Percentiles rank a stretch among this genome's conserved stretches.
Conservation (phyloP, 2,888 invertebrate species). For the Lutraria lutraria region DNA sequence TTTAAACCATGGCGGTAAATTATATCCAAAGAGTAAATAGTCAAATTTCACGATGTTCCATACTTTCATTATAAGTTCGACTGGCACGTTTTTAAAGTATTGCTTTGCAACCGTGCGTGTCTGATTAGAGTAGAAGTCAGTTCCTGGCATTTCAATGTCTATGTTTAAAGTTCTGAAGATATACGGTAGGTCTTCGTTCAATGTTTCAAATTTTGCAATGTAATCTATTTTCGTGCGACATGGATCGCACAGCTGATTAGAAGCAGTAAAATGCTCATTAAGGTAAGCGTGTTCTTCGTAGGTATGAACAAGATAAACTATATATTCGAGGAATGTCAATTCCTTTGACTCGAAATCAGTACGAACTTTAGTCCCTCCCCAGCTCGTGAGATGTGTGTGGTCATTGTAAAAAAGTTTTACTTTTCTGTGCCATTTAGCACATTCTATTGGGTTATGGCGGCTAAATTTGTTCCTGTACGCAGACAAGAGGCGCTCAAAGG, state of each 20-base stretch:
- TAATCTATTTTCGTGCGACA: constrained; percentile 95
- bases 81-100: constrained; percentile 92
- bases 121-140: constrained; percentile 87
- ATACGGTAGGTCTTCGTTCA: constrained; percentile 92
- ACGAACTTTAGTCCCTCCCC: constrained; percentile 64
- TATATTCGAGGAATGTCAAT: constrained; percentile 52
- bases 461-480: constrained; percentile 95
- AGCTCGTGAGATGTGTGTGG: constrained; percentile 79
- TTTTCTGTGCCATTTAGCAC: constrained; percentile 19
- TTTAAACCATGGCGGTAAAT: constrained; percentile 72
- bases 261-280: constrained; percentile 97
- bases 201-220: constrained; percentile 95
- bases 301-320: constrained; percentile 91
- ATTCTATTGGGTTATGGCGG: constrained; percentile 43
- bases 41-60: constrained; percentile 91
- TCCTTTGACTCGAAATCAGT: constrained; percentile 55
- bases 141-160: constrained; percentile 78
- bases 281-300: constrained; percentile 80
- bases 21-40: constrained; percentile 93
- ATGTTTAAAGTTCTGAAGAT: constrained; percentile 75
- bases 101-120: constrained; percentile 91
- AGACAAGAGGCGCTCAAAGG: constrained; percentile 95
- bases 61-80: constrained; percentile 83
- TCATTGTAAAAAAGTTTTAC: constrained; percentile 35
- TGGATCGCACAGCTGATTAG: constrained; percentile 93